Conservation (phyloP, 2,113 vertebrate genomes). For the Loxodonta africana region DNA sequence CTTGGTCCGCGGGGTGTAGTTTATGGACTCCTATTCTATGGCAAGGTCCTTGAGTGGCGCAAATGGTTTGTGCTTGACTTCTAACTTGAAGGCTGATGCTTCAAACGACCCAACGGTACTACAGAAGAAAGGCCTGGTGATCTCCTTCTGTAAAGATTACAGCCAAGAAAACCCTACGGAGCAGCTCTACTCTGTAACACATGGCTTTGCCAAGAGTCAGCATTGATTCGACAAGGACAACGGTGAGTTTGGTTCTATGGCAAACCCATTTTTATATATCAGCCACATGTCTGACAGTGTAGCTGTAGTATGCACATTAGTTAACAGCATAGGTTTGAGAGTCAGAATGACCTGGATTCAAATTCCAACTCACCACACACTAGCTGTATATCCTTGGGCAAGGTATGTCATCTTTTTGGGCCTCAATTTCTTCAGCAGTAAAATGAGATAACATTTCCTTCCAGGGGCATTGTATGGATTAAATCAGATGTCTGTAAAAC, state of each 20-base stretch:
- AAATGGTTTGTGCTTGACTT: background rate
- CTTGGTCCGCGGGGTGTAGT: rapidly evolving
- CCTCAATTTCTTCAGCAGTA: background rate
- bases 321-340: background rate
- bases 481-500: background rate
- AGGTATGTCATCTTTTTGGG: background rate
- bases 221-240: background rate
- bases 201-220: background rate
- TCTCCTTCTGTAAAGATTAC: background rate
- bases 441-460: background rate
- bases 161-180: background rate
- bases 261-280: background rate
- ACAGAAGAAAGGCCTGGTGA: background rate
- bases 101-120: background rate
- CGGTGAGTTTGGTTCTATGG: too few relatives aligned
- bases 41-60: background rate
- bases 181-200: too few relatives aligned
- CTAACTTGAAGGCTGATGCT: background rate
- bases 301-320: background rate
- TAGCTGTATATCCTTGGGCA: background rate
- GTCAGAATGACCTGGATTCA: background rate
- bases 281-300: background rate
- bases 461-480: background rate
- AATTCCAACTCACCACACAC: background rate
- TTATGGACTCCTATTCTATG: background rate